Base-by-base conservation (phyloP, 2,797 vertebrate species). In the Cossypha dichroa region DNA sequence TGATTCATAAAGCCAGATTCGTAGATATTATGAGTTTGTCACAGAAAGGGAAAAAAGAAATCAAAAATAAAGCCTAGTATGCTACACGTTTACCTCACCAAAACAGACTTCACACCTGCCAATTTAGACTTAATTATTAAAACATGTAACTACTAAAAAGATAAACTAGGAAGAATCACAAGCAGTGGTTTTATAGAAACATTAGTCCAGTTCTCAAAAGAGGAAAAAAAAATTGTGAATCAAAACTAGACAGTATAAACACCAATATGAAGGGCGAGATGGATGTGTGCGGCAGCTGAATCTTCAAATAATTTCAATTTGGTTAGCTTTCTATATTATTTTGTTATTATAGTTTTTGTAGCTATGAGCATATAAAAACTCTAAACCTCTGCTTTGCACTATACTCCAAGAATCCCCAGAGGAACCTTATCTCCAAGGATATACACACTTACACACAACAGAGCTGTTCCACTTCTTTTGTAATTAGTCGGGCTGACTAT, bases 1-100 rank as follows among this genome's bases (percentile, higher is more conserved):
- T 60, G 29, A 9, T 40, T 66, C 8, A 36, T 63, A 41, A 59
- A 64, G 7, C 10, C 8, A 46, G 20, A 15, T 46, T 25, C 66
- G 15, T 8, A 46, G 23, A 66, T 15, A 15, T 33, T 64, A 10
- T 48, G 23, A 49, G 3, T 45, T 78, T 83, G 18, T 56, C 46
- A 66, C 10, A 51, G 20, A 86, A 75, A 31, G 38, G 5, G 13
- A 26, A 25, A 83, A 75, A 78, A 59, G 3, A 55, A 78, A 49
- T 43, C 13, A n/a, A 67, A 67, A 38, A 4, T 10, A 41, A 75
- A 69, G 10, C 15, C 2, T 45, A 40, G 7, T 41, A 17, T 38
- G 15, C 1, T 13, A 38, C 10, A n/a, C 7, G 2, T 13, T 60
- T 63, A 22, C 1, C 6, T 1, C 4, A 84, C 9, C 10, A 33